These are phyloP conservation scores for Tanypteryx hageni DNA, from an alignment of 2,888 invertebrate genomes.

Conservation along the genomic window DNA sequence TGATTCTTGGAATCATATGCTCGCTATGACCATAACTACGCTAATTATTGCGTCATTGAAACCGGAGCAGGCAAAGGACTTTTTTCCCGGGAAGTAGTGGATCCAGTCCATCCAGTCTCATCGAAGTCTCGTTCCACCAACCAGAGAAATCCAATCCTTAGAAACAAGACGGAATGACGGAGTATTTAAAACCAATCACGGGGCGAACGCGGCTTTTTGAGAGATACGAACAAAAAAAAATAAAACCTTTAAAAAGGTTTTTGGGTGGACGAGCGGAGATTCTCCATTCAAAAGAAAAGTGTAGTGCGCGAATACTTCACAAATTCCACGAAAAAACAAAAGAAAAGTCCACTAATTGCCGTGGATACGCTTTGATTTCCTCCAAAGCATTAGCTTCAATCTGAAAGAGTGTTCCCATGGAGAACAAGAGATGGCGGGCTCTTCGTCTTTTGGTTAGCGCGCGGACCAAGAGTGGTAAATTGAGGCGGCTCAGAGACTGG, in stretches of 20 bases:
- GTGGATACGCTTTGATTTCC: slow-evolving; percentile 35
- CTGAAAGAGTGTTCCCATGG: background rate
- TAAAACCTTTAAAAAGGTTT: slow-evolving; percentile 19
- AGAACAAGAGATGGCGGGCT: background rate
- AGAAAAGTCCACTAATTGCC: background rate
- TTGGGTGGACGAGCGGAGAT: background rate
- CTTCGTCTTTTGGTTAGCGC: slow-evolving; percentile 9
- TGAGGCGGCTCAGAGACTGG: background rate
- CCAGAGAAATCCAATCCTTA: background rate
- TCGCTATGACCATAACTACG: too few relatives aligned
- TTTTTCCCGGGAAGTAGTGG: too few relatives aligned
- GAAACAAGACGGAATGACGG: background rate
- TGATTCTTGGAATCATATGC: too few relatives aligned
- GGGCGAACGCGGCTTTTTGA: background rate
- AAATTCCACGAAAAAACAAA: background rate
- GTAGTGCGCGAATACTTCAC: background rate
- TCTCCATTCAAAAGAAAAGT: slow-evolving; percentile 12
- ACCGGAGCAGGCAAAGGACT: too few relatives aligned
- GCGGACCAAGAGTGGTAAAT: slow-evolving; percentile 4
- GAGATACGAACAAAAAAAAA: background rate
- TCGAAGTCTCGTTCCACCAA: background rate
- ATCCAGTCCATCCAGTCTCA: too few relatives aligned
- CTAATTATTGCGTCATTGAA: too few relatives aligned
- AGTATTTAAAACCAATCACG: slow-evolving; percentile 1
- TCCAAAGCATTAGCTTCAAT: slow-evolving; percentile 28